A percentile compares a stretch with the other conserved stretches of the same genome.
phyloP scores from a whole-genome alignment of 2,113 vertebrate genomes.

The Lycaon pictus region DNA sequence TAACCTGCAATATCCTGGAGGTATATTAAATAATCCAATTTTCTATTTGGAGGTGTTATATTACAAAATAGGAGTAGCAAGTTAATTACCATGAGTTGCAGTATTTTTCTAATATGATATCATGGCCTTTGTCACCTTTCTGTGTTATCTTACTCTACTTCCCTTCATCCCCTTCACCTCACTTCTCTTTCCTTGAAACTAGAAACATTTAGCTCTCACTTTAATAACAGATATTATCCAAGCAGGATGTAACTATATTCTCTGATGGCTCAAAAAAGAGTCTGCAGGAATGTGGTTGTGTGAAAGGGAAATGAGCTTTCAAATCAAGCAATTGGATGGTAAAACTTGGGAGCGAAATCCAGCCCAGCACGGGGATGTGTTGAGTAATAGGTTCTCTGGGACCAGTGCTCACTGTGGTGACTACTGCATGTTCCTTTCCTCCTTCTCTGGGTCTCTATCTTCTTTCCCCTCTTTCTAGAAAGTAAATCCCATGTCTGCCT shows the following conservation, averaged over 20 bases:
- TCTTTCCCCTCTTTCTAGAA: not conserved
- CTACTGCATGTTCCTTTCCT: not conserved
- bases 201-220: not conserved
- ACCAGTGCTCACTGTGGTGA: not conserved
- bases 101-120: not conserved
- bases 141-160: not conserved
- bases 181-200: not conserved
- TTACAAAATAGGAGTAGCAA: not conserved
- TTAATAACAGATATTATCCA: not conserved
- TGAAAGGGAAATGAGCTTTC: not conserved
- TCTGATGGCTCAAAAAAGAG: not conserved
- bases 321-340: not conserved
- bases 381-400: not conserved
- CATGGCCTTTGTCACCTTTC: not conserved
- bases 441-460: not conserved
- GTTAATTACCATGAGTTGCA: not conserved
- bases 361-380: not conserved
- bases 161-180: not conserved
- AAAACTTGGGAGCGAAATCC: not conserved
- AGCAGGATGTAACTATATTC: not conserved
- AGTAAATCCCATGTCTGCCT: not conserved
- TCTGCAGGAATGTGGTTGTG: not conserved
- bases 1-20: not conserved
- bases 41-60: not conserved
- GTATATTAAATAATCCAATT: not conserved